Evolutionary conservation across 2,888 invertebrate species (phyloP).

Genomic region (Lasioglossum figueresi): DNA sequence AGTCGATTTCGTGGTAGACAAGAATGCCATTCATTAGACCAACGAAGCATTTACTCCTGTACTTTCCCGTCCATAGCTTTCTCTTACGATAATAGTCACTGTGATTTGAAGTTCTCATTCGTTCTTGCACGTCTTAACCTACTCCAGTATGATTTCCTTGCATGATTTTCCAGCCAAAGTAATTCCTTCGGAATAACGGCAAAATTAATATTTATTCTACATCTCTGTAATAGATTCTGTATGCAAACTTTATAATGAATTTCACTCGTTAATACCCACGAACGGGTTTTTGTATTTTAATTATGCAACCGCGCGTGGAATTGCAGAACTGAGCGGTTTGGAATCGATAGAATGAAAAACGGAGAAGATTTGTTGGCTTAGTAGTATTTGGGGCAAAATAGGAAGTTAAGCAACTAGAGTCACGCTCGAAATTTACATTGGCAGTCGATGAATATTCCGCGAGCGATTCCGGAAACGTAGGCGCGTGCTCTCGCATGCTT

Average conservation of each 20-base stretch:
- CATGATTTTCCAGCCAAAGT: background rate
- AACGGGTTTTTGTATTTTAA: background rate
- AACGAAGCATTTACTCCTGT: background rate
- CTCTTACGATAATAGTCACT: background rate
- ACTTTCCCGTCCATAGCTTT: background rate
- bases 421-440: background rate
- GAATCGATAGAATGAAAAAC: background rate
- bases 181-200: background rate
- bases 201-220: background rate
- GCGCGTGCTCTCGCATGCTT: constrained; percentile 22
- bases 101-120: background rate
- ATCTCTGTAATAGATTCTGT: background rate
- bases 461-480: background rate
- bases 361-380: background rate
- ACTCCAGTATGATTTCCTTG: background rate
- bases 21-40: background rate
- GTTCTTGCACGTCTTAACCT: background rate
- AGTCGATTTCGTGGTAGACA: background rate
- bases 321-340: background rate
- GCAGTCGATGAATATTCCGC: constrained; percentile 30
- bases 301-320: background rate
- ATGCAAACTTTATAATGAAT: background rate
- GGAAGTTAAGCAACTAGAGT: constrained; percentile 2
- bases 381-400: background rate
- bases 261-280: background rate